Evolutionary conservation across 2,797 vertebrate species (phyloP), one percentile per base, ranked within the genome.

Genomic region (Trichosurus vulpecula): DNA sequence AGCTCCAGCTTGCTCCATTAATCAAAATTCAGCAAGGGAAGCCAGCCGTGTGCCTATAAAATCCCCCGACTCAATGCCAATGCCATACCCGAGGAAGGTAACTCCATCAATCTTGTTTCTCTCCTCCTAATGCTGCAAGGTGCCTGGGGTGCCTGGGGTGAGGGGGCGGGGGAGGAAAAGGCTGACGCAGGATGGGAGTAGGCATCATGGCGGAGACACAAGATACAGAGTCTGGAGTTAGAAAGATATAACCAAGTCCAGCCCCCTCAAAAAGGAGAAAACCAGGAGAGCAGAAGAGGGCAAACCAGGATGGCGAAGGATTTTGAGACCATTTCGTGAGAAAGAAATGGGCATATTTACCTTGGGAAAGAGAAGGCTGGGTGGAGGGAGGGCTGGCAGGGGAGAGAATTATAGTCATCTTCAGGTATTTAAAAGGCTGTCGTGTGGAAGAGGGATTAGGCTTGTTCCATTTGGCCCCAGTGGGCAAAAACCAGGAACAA

Each of bases 1-100:
- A 0, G 94, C 96, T 97, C 94, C 96, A 95, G 96, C 92, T 96
- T 53, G 97, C 96, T 95, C 95, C 98, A 98, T 98, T 98, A 95
- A 97, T 98, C 98, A 98, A 98, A 97, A 98, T 97, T 98, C 97
- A 96, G 97, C 0, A 29, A 95, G 94, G 97, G 97, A 96, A 98
- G 97, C 95, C 98, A 97, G 47, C 0, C 91, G 90, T 97, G 96
- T 93, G 96, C 98, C 74, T 95, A 14, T 92, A 95, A 97, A 97
- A 91, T 57, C 97, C 97, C 97, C 96, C 54, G 95, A 94, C 93
- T 98, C 31, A 31, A 31, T 54, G 97, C 96, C 97, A 96, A n/a
- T 55, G 94, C 55, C 97, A 94, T 8, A 66, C 95, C 52, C n/a
- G 0, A 74, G 95, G 52, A 96, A 92, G 94, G 96, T 54, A 55